Conservation (phyloP, 2,888 invertebrate genomes). For the Helicoverpa assulta region DNA sequence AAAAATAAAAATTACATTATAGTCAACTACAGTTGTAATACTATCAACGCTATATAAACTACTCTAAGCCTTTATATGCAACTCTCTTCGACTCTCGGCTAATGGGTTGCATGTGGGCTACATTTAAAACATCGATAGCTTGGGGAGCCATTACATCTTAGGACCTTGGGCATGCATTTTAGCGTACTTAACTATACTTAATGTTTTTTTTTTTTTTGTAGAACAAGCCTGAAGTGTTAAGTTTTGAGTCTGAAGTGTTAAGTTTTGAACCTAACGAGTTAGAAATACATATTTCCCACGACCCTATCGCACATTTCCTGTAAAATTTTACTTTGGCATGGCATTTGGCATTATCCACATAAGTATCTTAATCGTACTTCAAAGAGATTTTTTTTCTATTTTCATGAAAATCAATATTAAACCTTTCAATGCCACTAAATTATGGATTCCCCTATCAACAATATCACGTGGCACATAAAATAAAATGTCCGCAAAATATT, state of each 20-base stretch:
- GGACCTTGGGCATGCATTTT: conserved; percentile 1
- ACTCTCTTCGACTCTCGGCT: conserved; percentile 7
- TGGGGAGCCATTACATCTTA: conserved; percentile 39
- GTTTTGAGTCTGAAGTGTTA: too few relatives aligned
- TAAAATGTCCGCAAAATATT: conserved; percentile 5
- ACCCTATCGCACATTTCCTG: too few relatives aligned
- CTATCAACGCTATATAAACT: background rate
- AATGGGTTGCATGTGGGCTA: conserved; percentile 57
- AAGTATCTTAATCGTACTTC: too few relatives aligned
- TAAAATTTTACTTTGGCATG: too few relatives aligned
- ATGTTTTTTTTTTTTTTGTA: too few relatives aligned
- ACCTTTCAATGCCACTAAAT: background rate
- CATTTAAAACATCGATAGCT: conserved; percentile 58
- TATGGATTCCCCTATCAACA: background rate
- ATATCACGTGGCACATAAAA: background rate
- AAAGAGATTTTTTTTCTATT: background rate
- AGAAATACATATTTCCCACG: background rate
- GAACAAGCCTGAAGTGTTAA: too few relatives aligned
- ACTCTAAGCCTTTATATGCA: background rate
- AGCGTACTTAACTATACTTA: background rate
- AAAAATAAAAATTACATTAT: background rate
- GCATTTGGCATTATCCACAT: too few relatives aligned
- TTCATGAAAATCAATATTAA: background rate
- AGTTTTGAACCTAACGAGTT: too few relatives aligned
- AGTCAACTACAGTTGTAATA: background rate